Conservation (phyloP, 2,888 invertebrate genomes). For the Oeneis ivallda region DNA sequence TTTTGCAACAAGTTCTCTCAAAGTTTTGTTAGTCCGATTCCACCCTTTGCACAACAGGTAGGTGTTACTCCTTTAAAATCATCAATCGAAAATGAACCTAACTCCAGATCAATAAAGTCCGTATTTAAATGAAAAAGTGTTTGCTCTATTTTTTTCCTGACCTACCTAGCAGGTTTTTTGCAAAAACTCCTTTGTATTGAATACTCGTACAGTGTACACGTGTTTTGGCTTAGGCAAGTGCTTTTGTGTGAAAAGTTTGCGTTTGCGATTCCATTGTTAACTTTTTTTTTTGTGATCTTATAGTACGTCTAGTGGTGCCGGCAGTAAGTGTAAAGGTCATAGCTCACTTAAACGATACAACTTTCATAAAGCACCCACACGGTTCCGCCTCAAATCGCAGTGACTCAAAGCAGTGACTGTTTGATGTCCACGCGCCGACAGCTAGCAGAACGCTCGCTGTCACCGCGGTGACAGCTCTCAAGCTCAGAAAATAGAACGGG, state of each 20-base stretch:
- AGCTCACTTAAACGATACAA: too few relatives aligned
- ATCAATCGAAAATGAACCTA: not conserved
- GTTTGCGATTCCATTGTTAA: not conserved
- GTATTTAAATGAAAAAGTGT: not conserved
- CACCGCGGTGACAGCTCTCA: too few relatives aligned
- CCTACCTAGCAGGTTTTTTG: conserved; percentile 24
- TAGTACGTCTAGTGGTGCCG: not conserved
- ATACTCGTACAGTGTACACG: conserved; percentile 21
- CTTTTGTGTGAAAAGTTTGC: conserved; percentile 29
- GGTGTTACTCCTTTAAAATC: conserved; percentile 2
- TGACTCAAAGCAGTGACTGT: too few relatives aligned
- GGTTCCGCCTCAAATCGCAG: too few relatives aligned
- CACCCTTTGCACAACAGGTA: conserved; percentile 42
- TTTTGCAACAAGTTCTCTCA: conserved; percentile 2
- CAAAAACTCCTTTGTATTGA: conserved; percentile 25
- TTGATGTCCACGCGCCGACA: too few relatives aligned
- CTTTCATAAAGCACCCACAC: too few relatives aligned
- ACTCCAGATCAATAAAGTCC: not conserved
- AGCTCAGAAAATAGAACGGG: too few relatives aligned
- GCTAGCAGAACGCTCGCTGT: too few relatives aligned
- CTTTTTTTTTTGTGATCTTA: not conserved
- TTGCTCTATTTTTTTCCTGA: conserved; percentile 24
- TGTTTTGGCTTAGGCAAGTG: conserved; percentile 29
- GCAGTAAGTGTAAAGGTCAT: too few relatives aligned
- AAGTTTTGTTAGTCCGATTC: conserved; percentile 26